Percentiles rank a stretch among this genome's conserved stretches.
phyloP scores from a whole-genome alignment of 2,113 vertebrate species.

The Elgaria multicarinata region DNA sequence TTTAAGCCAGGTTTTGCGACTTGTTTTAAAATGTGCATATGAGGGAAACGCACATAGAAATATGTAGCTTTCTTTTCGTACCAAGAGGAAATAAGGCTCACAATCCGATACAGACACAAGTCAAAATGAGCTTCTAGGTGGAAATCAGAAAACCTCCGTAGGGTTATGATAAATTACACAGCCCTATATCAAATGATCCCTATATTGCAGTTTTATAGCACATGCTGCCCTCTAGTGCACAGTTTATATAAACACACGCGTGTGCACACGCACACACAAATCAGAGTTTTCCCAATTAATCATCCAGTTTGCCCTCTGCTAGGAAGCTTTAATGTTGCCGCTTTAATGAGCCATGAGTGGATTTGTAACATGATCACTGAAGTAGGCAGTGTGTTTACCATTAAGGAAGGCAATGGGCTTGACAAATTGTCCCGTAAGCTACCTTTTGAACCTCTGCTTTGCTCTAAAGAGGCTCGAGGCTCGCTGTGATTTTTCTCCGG shows the following conservation, averaged over 20 bases:
- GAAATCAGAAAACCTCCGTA: no score
- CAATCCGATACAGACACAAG: no score
- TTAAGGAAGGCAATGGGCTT: slow-evolving; percentile 29
- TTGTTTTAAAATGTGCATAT: neutral
- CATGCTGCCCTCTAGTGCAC: slow-evolving; percentile 68
- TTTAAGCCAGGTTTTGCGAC: neutral
- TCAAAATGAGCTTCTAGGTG: no score
- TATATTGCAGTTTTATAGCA: slow-evolving; percentile 13
- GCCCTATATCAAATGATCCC: no score
- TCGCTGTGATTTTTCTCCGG: neutral
- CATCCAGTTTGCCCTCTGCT: neutral
- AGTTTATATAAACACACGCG: neutral
- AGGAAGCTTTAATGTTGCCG: neutral
- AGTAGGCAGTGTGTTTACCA: slow-evolving; percentile 31
- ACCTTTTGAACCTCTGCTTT: neutral
- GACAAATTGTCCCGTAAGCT: slow-evolving; percentile 36
- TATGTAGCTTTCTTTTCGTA: no score
- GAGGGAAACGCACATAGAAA: no score
- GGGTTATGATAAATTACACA: no score
- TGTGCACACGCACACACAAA: no score
- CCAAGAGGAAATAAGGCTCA: no score
- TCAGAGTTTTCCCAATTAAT: neutral
- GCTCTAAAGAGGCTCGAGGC: slow-evolving; percentile 4
- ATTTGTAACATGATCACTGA: slow-evolving; percentile 9
- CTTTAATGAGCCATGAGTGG: slow-evolving; percentile 7